Evolutionary conservation across 2,797 vertebrate genomes (phyloP).

Genomic region (Moxostoma hubbsi): DNA sequence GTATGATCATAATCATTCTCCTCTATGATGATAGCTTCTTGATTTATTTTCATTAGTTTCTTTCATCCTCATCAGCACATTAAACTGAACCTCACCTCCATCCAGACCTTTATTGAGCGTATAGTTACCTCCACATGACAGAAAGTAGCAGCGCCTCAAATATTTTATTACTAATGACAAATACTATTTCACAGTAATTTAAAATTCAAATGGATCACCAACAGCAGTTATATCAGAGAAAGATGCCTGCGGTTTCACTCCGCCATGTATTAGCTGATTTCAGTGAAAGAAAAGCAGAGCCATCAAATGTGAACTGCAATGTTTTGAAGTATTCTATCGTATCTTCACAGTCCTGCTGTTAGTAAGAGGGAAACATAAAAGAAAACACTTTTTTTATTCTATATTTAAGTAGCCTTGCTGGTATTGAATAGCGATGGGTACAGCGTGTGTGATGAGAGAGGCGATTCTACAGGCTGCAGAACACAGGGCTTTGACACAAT

Average conservation of each 20-base stretch:
- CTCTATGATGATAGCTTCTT: no score
- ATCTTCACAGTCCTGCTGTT: constrained; percentile 72
- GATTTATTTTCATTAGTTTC: no score
- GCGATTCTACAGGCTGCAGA: constrained; percentile 70
- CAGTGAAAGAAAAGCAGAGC: constrained; percentile 78
- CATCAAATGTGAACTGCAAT: constrained; percentile 75
- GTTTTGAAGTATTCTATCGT: constrained; percentile 69
- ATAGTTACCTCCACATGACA: constrained; percentile 36
- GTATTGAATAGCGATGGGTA: constrained; percentile 66
- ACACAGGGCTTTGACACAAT: constrained; percentile 66
- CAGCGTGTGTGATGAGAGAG: constrained; percentile 11
- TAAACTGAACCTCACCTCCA: no score
- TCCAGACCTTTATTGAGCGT: neutral
- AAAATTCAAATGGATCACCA: constrained; percentile 82
- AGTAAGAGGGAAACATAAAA: constrained; percentile 71
- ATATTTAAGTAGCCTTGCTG: constrained; percentile 79
- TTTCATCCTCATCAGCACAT: no score
- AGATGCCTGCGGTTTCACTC: constrained; percentile 70
- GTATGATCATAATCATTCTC: no score
- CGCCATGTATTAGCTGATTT: constrained; percentile 80
- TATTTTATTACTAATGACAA: constrained; percentile 85
- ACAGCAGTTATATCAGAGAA: constrained; percentile 72
- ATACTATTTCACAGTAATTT: constrained; percentile 78
- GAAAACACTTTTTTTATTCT: constrained; percentile 80
- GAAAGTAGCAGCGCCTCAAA: constrained; percentile 76